phyloP scores from a whole-genome alignment of 2,797 vertebrate species.

The Chiloscyllium punctatum region DNA sequence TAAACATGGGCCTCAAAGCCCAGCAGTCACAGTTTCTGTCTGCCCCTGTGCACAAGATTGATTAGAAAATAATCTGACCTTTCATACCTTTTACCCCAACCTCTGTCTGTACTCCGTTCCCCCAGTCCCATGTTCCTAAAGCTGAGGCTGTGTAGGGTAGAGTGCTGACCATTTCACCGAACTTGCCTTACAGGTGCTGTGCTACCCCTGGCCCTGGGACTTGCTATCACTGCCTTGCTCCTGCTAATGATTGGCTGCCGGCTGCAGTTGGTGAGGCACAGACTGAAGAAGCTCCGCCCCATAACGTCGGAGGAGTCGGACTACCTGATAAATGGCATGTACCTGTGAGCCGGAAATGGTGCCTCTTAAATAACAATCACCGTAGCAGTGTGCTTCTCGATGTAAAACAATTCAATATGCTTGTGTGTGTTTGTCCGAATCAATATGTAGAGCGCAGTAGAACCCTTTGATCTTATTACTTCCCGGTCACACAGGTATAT shows the following conservation, averaged over 20 bases:
- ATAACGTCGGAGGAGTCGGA: constrained; percentile 94
- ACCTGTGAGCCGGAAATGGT: constrained; percentile 58
- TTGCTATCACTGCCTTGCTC: constrained; percentile 84
- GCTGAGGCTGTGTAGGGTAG: not conserved
- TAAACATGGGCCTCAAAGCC: no score
- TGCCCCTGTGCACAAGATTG: no score
- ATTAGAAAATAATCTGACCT: no score
- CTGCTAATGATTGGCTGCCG: constrained; percentile 88
- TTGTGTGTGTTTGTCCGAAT: not conserved
- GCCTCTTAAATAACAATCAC: not conserved
- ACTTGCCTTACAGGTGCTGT: constrained; percentile 69
- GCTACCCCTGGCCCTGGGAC: constrained; percentile 81
- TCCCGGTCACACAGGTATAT: not conserved
- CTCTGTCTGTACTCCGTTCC: not conserved
- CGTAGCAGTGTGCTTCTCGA: not conserved
- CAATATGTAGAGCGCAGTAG: not conserved
- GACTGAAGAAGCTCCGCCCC: constrained; percentile 86
- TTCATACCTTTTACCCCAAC: no score
- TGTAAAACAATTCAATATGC: not conserved
- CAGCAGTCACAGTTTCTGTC: no score
- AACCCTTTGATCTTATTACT: not conserved
- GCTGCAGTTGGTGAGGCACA: constrained; percentile 79
- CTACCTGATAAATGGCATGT: constrained; percentile 99
- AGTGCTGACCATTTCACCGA: not conserved
- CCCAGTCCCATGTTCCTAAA: not conserved